A percentile compares a stretch with the other conserved stretches of the same genome.
Conservation (phyloP, 2,113 vertebrate genomes). For the Sporophila hypoxantha region DNA sequence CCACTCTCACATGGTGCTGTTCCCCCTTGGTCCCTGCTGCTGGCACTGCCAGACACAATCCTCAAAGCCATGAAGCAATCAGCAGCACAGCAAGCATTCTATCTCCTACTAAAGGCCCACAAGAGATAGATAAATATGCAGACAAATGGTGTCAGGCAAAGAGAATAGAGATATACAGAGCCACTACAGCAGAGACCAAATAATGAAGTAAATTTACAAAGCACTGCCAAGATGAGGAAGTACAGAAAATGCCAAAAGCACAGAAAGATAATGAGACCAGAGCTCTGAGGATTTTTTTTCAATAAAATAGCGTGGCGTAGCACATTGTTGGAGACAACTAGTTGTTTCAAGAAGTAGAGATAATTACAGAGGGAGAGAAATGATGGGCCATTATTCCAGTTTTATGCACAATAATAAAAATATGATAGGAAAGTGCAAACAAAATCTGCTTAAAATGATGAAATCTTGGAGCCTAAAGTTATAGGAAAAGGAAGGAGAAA, state of each 20-base stretch:
- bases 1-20: background rate
- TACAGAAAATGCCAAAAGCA: background rate
- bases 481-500: background rate
- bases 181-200: background rate
- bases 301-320: background rate
- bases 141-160: background rate
- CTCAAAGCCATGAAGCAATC: background rate
- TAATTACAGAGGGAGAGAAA: background rate
- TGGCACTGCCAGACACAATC: background rate
- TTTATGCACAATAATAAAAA: background rate
- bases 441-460: background rate
- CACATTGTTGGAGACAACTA: background rate
- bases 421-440: background rate
- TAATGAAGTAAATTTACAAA: background rate
- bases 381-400: background rate
- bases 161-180: background rate
- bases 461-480: background rate
- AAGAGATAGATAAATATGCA: background rate
- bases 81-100: background rate
- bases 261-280: background rate
- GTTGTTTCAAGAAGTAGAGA: background rate
- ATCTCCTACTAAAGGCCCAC: background rate
- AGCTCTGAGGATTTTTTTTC: background rate
- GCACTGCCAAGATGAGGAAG: background rate
- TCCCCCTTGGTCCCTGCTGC: background rate